Evolutionary conservation across 2,888 invertebrate species (phyloP).

Genomic region (Taenaris catops): DNA sequence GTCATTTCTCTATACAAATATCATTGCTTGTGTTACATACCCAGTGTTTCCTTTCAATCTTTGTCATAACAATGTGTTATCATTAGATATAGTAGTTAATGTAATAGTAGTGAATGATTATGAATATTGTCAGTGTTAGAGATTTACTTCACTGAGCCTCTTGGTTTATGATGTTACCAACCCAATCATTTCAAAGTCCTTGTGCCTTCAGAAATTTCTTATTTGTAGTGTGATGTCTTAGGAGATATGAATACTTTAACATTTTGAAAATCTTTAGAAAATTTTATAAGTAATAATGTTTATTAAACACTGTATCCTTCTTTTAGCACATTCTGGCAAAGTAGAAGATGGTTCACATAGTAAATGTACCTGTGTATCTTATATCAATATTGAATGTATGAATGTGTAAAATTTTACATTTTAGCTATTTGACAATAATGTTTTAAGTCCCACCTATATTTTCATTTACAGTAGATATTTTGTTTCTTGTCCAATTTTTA

Average conservation of each 20-base stretch:
- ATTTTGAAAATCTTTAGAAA: conserved; percentile 7
- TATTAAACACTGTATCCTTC: conserved; percentile 10
- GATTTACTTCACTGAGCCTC: conserved; percentile 7
- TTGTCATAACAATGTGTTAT: conserved; percentile 20
- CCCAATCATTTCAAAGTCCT: conserved; percentile 27
- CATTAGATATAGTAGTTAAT: conserved; percentile 16
- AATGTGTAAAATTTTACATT: conserved; percentile 12
- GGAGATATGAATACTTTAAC: conserved; percentile 13
- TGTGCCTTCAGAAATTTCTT: conserved; percentile 32
- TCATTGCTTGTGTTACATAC: neutral
- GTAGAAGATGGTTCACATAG: conserved; percentile 12
- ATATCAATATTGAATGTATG: conserved; percentile 15
- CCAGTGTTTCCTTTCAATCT: conserved; percentile 1
- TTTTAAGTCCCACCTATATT: conserved; percentile 46
- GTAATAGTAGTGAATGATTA: conserved; percentile 16
- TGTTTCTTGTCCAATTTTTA: conserved; percentile 46
- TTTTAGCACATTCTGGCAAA: conserved; percentile 9
- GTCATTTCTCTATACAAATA: conserved; percentile 3
- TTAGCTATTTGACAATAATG: conserved; percentile 44
- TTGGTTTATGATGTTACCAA: conserved; percentile 13
- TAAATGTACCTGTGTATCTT: conserved; percentile 11
- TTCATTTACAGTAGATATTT: conserved; percentile 31
- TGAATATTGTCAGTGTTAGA: conserved; percentile 19
- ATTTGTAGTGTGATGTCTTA: conserved; percentile 25
- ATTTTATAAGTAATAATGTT: conserved; percentile 7